phyloP scores from a whole-genome alignment of 2,113 vertebrate species.

The Vireo altiloquus region DNA sequence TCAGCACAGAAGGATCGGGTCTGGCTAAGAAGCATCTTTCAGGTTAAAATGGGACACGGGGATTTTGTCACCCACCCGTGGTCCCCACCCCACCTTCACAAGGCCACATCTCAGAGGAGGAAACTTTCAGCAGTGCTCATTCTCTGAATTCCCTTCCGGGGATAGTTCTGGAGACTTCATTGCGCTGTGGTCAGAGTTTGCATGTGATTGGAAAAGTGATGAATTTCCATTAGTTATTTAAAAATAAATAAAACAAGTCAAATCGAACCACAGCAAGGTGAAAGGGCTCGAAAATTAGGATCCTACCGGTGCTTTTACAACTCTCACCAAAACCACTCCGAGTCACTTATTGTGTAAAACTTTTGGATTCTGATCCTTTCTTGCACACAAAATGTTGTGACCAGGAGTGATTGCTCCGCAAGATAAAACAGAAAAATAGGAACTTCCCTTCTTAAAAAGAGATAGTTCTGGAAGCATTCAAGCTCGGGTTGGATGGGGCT shows the following conservation, averaged over 20 bases:
- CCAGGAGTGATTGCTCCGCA: not conserved
- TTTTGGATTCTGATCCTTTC: not conserved
- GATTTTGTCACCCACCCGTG: rapidly evolving
- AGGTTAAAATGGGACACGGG: not conserved
- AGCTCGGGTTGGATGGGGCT: not conserved
- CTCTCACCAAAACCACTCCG: not conserved
- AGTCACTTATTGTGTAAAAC: not conserved
- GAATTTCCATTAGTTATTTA: not conserved
- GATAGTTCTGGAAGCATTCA: not conserved
- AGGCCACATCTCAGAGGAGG: rapidly evolving
- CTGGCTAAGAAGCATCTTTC: not conserved
- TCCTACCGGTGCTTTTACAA: not conserved
- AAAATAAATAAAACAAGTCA: not conserved
- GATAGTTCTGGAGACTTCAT: not conserved
- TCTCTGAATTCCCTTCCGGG: not conserved
- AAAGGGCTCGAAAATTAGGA: not conserved
- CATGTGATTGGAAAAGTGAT: not conserved
- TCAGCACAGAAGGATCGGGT: not conserved
- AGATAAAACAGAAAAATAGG: not conserved
- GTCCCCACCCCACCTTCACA: rapidly evolving
- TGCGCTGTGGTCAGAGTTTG: not conserved
- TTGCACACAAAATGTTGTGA: not conserved
- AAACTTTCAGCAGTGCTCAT: not conserved
- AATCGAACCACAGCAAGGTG: not conserved
- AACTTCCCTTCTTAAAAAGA: not conserved